These are phyloP conservation scores for Helleia helle DNA, from an alignment of 2,888 invertebrate genomes.

Conservation along the genomic window DNA sequence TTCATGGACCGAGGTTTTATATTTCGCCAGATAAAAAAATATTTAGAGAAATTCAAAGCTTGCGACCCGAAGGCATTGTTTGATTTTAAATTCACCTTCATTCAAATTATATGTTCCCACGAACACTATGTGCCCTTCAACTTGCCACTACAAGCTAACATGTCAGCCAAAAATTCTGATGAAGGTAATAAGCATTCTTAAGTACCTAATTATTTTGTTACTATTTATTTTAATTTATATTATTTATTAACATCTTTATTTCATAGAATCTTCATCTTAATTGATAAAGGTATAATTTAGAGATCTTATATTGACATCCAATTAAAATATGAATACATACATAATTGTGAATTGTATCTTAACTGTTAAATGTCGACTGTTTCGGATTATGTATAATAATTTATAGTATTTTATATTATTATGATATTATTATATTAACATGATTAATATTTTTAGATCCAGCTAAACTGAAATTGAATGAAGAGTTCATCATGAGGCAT, in stretches of 20 bases:
- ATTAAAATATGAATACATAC: no score
- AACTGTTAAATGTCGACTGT: no score
- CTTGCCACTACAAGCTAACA: slow-evolving; percentile 84
- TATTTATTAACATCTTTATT: no score
- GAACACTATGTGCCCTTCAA: slow-evolving; percentile 96
- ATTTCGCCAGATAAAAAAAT: slow-evolving; percentile 89
- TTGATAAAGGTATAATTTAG: no score
- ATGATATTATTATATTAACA: neutral
- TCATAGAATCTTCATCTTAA: no score
- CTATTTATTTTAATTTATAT: no score
- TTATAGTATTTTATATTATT: no score
- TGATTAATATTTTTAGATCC: slow-evolving; percentile 48
- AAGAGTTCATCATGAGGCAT: slow-evolving; percentile 92
- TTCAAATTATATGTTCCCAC: slow-evolving; percentile 92
- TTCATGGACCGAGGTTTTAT: slow-evolving; percentile 96
- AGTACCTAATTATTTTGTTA: no score
- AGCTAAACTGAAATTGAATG: slow-evolving; percentile 75
- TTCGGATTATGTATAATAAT: no score
- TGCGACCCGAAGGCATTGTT: slow-evolving; percentile 87
- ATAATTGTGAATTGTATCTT: no score
- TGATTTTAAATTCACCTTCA: slow-evolving; percentile 93
- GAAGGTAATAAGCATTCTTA: slow-evolving; percentile 35
- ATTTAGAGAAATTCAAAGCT: slow-evolving; percentile 88
- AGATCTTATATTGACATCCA: no score
- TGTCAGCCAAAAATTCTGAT: slow-evolving; percentile 45